Base-by-base conservation (phyloP, 1,140 invertebrate genomes). In the Protaetia brevitarsis region DNA sequence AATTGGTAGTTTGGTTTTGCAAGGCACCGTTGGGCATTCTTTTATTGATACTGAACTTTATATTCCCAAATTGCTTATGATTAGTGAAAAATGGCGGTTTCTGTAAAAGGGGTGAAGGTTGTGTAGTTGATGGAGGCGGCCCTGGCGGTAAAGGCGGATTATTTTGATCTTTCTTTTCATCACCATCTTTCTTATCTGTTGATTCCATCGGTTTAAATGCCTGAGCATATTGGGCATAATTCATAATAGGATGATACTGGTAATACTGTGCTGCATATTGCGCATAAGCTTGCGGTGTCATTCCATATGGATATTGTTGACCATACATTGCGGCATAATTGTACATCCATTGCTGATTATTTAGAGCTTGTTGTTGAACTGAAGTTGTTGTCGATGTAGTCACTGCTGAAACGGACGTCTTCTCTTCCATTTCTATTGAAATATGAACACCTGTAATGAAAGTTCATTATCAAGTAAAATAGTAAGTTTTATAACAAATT, bases 21-120 rank as follows among this genome's bases (percentile, higher is more conserved):
- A 65, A 19, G 28, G 58, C 64, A 28, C 61, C 64, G 51, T 67
- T 61, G 13, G 66, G 65, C 16, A 71, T 61, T 60, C 74, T 74
- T 2, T 72, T 69, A 56, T 72, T 72, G 23, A 76, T 64, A 62
- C 74, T 73, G 66, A 76, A 76, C 41, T 72, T 65, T 27, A 76
- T 71, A 37, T 69, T 66, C 29, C 68, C 69, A 51, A 72, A 71
- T 61, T 71, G 72, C 58, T 74, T 72, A 2, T 51, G 66, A 63
- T 64, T 67, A 28, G n/a, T 28, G 16, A 56, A 63, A 23, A 27
- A 31, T 21, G 30, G 28, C 6, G 31, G 28, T 60, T 31, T 51
- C 36, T 63, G 37, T 56, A 36, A 67, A 57, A 57, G 56, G 10
- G 21, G 21, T 45, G 11, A 19, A 36, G 30, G 21, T 66, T 58